A percentile compares a stretch with the other conserved stretches of the same genome.
phyloP scores from a whole-genome alignment of 2,797 vertebrate genomes.

The Phalloptychus januarius region DNA sequence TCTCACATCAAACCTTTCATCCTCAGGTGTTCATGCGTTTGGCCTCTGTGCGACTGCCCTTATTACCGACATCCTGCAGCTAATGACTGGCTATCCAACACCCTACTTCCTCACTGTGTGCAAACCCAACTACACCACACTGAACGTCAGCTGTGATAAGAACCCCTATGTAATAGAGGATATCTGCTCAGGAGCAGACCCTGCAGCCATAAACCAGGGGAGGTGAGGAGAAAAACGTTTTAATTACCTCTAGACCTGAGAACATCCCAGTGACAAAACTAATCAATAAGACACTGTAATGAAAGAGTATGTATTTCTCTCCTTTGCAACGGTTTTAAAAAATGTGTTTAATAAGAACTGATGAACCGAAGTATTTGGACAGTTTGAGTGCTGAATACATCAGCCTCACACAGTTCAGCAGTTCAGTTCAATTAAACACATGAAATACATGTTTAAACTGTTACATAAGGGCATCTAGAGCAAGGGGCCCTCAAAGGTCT shows the following conservation, averaged over 20 bases:
- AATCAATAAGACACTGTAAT: not conserved
- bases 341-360: not conserved
- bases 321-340: not conserved
- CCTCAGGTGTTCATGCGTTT: slow-evolving; percentile 92
- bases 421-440: not conserved
- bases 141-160: slow-evolving; percentile 92
- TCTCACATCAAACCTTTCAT: not conserved
- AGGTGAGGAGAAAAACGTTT: slow-evolving; percentile 79
- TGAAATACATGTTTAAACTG: not conserved
- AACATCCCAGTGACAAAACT: not conserved
- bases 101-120: slow-evolving; percentile 98
- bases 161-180: slow-evolving; percentile 94
- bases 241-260: not conserved
- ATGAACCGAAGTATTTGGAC: not conserved
- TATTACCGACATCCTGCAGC: slow-evolving; percentile 95
- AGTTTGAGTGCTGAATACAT: not conserved
- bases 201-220: slow-evolving; percentile 89
- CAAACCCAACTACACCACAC: slow-evolving; percentile 94
- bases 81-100: slow-evolving; percentile 94
- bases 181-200: slow-evolving; percentile 92
- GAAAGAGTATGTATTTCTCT: not conserved
- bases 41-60: slow-evolving; percentile 97
- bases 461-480: not conserved
- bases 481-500: not conserved
- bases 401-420: not conserved